These are phyloP conservation scores for Apeltes quadracus DNA, from an alignment of 2,113 vertebrate species.

Conservation along the genomic window DNA sequence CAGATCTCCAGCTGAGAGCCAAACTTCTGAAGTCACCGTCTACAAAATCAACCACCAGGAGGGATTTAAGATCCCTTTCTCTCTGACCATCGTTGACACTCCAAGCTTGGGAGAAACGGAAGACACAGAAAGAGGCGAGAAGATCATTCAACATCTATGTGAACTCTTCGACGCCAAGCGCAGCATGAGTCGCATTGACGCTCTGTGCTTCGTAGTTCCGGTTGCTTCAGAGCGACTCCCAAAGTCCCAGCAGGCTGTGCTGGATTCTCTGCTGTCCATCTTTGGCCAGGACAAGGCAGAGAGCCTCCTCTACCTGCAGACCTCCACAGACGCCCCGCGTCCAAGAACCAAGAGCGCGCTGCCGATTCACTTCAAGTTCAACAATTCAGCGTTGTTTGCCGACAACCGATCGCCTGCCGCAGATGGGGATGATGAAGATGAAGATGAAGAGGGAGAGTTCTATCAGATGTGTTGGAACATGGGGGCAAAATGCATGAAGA, in stretches of 20 bases:
- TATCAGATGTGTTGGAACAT: constrained; percentile 53
- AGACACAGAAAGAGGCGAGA: constrained; percentile 12
- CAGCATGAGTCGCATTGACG: constrained; percentile 27
- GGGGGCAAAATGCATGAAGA: constrained; percentile 41
- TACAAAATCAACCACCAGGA: constrained; percentile 41
- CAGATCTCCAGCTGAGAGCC: constrained; percentile 48
- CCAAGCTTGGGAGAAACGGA: constrained; percentile 37
- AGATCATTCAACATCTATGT: constrained; percentile 45
- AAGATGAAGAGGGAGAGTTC: constrained; percentile 22
- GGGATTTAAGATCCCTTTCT: not conserved
- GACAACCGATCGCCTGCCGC: constrained; percentile 7
- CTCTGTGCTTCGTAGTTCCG: constrained; percentile 44
- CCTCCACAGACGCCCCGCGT: constrained; percentile 63
- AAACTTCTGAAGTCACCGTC: constrained; percentile 35
- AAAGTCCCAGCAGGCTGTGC: constrained; percentile 52
- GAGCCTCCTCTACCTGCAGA: constrained; percentile 55
- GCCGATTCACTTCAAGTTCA: constrained; percentile 69
- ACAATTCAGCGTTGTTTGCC: constrained; percentile 64
- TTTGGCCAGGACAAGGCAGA: constrained; percentile 66
- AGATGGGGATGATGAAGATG: not conserved
- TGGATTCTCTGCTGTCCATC: constrained; percentile 64
- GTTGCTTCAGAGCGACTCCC: constrained; percentile 43
- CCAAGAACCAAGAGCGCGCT: not conserved
- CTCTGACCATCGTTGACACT: constrained; percentile 43
- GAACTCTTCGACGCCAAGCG: constrained; percentile 1